Evolutionary conservation across 2,888 invertebrate genomes (phyloP), one percentile per base, ranked within the genome.

Genomic region (Ganaspis brasiliensis): DNA sequence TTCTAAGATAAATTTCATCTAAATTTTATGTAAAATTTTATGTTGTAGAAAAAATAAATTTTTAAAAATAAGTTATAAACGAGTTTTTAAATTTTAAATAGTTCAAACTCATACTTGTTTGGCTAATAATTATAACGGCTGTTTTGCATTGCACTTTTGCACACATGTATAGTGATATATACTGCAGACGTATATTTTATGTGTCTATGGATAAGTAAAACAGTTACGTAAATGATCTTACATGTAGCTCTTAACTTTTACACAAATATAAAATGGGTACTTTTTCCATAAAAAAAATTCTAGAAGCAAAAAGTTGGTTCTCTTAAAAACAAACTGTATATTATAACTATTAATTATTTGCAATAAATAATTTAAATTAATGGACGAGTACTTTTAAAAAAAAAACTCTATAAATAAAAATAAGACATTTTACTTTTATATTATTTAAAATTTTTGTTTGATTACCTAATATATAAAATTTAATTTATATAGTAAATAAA

Each of bases 151-250:
- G 56, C 55, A 55, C n/a, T 24, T 24, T 26, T 14, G 56, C 12
- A 56, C 24, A 55, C 21, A 55, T 10, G 12, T 55, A 6, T 21
- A 56, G 10, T 56, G 26, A 56, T 56, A 26, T 56, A 26, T 56
- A 26, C 24, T 56, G 21, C 26, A 56, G 56, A 24, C 56, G 24
- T 56, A 56, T 56, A 26, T 56, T 24, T 24, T 56, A 12, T 14
- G 21, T 26, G 16, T 45, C 4, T 52, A 19, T 8, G n/a, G n/a
- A 52, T 52, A 56, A 26, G 26, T 26, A 24, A 56, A 56, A 56
- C 56, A 56, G 56, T 56, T 56, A 56, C 26, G 56, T 56, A 56
- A 56, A 56, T 56, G 56, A 14, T 14, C 19, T 26, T 56, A 24
- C 55, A 55, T 6, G 55, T 55, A 55, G 6, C 49, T 49, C 49